Evolutionary conservation across 1,140 invertebrate species (phyloP).

Genomic region (Pygmarrhopalites habei): DNA sequence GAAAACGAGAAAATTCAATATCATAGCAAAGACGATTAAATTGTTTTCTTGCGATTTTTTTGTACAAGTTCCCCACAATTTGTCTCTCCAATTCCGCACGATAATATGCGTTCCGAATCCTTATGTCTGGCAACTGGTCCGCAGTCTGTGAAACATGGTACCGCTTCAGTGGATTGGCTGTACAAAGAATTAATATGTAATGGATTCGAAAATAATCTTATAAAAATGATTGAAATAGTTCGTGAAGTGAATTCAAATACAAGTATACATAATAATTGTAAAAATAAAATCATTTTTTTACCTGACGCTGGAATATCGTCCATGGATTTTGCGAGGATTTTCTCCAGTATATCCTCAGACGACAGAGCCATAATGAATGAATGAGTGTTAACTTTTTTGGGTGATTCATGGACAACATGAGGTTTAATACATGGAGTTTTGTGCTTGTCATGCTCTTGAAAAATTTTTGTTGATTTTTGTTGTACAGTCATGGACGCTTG

Average conservation of each 20-base stretch:
- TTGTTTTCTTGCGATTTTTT: too few species aligned
- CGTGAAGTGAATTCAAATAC: too few species aligned
- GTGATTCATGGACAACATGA: too few species aligned
- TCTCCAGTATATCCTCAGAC: slow-evolving; percentile 22
- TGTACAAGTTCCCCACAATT: slow-evolving; percentile 27
- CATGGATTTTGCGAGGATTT: slow-evolving; percentile 30
- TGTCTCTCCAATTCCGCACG: slow-evolving; percentile 32
- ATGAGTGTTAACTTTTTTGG: background rate
- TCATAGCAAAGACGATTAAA: too few species aligned
- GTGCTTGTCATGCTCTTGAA: too few species aligned
- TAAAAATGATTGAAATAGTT: background rate
- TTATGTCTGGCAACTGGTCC: slow-evolving; percentile 29
- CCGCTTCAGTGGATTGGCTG: slow-evolving; percentile 12
- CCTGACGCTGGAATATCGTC: slow-evolving; percentile 14
- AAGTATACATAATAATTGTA: too few species aligned
- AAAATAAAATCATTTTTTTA: too few species aligned
- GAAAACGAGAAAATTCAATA: too few species aligned
- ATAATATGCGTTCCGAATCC: slow-evolving; percentile 21
- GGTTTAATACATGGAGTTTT: too few species aligned
- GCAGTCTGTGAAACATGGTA: slow-evolving; percentile 34
- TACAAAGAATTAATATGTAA: background rate
- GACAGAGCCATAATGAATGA: slow-evolving; percentile 25
- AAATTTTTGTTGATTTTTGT: too few species aligned
- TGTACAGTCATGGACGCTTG: too few species aligned
- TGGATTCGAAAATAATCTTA: background rate